These are phyloP conservation scores for Drosophila kambysellisi DNA, from an alignment of 2,888 invertebrate genomes.

Conservation along the genomic window DNA sequence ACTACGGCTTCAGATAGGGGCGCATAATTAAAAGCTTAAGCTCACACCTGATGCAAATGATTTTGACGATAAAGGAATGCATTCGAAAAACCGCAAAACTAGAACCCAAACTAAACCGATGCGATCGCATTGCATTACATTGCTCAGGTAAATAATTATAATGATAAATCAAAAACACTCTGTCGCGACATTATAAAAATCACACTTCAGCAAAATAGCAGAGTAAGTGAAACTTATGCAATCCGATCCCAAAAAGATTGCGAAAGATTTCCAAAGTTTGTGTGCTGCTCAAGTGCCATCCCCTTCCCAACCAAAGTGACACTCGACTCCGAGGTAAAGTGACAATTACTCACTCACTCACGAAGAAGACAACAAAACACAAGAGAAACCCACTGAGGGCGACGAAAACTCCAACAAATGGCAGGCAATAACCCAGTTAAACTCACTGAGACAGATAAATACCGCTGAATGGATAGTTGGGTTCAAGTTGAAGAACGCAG, in stretches of 20 bases:
- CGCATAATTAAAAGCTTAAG: slow-evolving; percentile 14
- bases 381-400: background rate
- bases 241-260: slow-evolving; percentile 32
- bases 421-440: slow-evolving; percentile 7
- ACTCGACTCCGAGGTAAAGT: slow-evolving; percentile 25
- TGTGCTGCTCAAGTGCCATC: slow-evolving; percentile 28
- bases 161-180: slow-evolving; percentile 7
- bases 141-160: slow-evolving; percentile 31
- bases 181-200: slow-evolving; percentile 2
- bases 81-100: slow-evolving; percentile 49
- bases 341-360: slow-evolving; percentile 54
- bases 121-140: slow-evolving; percentile 29
- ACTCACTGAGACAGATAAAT: slow-evolving; percentile 2
- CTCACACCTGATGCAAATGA: slow-evolving; percentile 5
- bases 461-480: slow-evolving; percentile 8
- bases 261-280: slow-evolving; percentile 31
- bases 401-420: slow-evolving; percentile 21
- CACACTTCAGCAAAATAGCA: background rate
- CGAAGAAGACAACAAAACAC: background rate
- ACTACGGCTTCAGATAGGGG: slow-evolving; percentile 19
- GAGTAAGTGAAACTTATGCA: slow-evolving; percentile 53
- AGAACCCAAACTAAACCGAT: slow-evolving; percentile 16
- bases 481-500: slow-evolving; percentile 19
- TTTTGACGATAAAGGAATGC: background rate
- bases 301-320: background rate